phyloP scores from a whole-genome alignment of 2,888 invertebrate genomes.

The Muscina levida region DNA sequence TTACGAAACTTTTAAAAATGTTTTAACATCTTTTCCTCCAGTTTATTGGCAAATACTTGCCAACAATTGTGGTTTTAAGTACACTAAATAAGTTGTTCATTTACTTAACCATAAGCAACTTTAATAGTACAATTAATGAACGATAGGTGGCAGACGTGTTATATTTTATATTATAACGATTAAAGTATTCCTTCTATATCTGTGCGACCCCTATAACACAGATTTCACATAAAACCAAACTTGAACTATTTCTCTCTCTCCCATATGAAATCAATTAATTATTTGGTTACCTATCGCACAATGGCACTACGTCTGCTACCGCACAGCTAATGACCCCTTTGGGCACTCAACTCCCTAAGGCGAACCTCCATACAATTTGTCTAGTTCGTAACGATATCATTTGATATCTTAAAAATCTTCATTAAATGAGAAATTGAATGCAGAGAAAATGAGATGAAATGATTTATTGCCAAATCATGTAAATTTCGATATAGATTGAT shows the following conservation, averaged over 20 bases:
- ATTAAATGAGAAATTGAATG: conserved; percentile 24
- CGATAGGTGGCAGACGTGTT: no score
- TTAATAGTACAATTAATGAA: no score
- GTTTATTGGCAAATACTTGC: no score
- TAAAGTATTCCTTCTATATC: no score
- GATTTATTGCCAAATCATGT: conserved; percentile 77
- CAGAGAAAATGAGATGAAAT: conserved; percentile 57
- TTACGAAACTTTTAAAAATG: no score
- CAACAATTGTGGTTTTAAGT: no score
- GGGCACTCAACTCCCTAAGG: neutral
- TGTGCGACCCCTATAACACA: no score
- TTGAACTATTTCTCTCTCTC: neutral
- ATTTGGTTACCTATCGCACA: neutral
- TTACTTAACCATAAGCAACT: no score
- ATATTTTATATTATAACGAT: no score
- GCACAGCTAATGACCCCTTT: conserved; percentile 36
- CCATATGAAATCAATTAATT: conserved; percentile 36
- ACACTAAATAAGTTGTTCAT: no score
- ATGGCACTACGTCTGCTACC: neutral
- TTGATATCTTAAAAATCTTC: conserved; percentile 32
- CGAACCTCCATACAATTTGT: conserved; percentile 35
- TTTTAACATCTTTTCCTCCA: no score
- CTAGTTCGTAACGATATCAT: neutral
- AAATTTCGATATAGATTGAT: conserved; percentile 70
- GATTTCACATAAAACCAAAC: no score